phyloP scores from a whole-genome alignment of 2,888 invertebrate species.

The Zhengitettix transpicula region DNA sequence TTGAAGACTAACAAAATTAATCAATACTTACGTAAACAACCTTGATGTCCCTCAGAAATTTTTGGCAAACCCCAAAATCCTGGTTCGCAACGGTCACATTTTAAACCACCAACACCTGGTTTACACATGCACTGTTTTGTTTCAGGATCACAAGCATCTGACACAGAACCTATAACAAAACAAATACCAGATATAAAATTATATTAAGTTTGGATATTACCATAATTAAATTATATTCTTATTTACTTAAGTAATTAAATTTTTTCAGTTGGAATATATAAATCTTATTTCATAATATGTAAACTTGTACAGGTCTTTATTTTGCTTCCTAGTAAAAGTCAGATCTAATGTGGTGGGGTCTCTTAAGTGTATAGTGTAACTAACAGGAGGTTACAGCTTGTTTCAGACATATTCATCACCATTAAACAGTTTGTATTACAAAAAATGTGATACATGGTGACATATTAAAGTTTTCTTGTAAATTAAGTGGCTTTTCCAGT shows the following conservation, averaged over 20 bases:
- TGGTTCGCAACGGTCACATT: slow-evolving; percentile 78
- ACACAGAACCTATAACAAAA: slow-evolving; percentile 68
- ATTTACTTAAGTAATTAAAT: not conserved
- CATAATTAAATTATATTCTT: not conserved
- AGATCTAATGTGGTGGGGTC: too few species aligned
- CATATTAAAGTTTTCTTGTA: too few species aligned
- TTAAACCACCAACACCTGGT: slow-evolving; percentile 67
- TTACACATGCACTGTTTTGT: slow-evolving; percentile 81
- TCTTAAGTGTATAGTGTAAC: too few species aligned
- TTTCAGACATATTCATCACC: too few species aligned
- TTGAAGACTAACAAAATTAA: not conserved
- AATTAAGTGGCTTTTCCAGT: too few species aligned
- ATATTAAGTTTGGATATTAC: not conserved
- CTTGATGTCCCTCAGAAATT: slow-evolving; percentile 54
- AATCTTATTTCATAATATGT: too few species aligned
- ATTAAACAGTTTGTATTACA: too few species aligned
- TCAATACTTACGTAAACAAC: slow-evolving; percentile 36
- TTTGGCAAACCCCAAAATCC: slow-evolving; percentile 81
- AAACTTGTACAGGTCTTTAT: too few species aligned
- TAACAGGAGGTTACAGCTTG: too few species aligned
- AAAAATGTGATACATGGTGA: too few species aligned
- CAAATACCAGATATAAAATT: slow-evolving; percentile 63
- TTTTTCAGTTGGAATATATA: too few species aligned
- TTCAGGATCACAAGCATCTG: slow-evolving; percentile 88
- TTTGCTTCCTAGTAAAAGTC: too few species aligned